Base-by-base conservation (phyloP, 2,888 invertebrate species). In the Epicampocera succincta region DNA sequence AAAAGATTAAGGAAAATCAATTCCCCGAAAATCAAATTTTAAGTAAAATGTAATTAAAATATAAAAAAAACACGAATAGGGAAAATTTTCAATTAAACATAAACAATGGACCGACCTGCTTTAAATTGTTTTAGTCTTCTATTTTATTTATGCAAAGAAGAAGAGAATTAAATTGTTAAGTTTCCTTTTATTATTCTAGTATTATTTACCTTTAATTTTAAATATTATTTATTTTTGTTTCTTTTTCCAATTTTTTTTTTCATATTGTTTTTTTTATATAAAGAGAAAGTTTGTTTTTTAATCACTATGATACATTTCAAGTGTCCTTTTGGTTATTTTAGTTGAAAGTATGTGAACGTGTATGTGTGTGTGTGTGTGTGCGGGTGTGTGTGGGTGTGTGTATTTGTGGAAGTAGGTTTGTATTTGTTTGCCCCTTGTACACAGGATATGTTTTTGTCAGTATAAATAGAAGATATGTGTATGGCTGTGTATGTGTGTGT, bases 241-340 rank as follows among this genome's bases (percentile, higher is more conserved):
- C 19, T 8, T 48, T 48, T 33, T 6, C 5, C 25, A 25, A 25
- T 33, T 50, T 65, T 12, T 65, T 13, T 19, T 29, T 44, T 48
- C 17, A 21, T 3, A 38, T 48, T 11, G 0, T 15, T 19, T 50
- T 38, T 50, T 11, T 50, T 19, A 11, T 3, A 15, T 25, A 42
- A 42, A 66, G 52, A 66, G 25, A 52, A 54, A 42, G 3, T 42
- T 52, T 42, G 1, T 25, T 50, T 50, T 42, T 40, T 52, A 52
- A 15, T 54, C 12, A 17, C 19, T 52, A 66, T 66, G n/a, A 66
- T 66, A 66, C 65, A 66, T 50, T 50, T 50, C 17, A 15, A 40
- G 3, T 50, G 52, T 11, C 12, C 15, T 25, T 42, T 25, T 1
- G 44, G 25, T 6, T 52, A 52, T 65, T 65, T 50, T n/a, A 44